Evolutionary conservation across 2,113 vertebrate genomes (phyloP), one percentile per base, ranked within the genome.

Genomic region (Pavo muticus): DNA sequence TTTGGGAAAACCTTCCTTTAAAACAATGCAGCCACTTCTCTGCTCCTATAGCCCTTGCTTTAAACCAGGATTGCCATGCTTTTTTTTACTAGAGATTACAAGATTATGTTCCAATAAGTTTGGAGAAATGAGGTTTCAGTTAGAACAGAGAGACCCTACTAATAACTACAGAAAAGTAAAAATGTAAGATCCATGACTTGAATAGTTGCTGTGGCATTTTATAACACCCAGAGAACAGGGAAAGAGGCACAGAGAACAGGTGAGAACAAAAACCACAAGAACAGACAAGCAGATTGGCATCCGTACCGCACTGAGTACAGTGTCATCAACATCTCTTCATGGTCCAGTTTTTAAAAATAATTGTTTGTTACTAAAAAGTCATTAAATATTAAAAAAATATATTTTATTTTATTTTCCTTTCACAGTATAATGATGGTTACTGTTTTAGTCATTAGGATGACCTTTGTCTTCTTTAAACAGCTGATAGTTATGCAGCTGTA

Each of bases 61-160:
- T 87, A 87, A 78, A 75, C 73, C 48, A 9, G 39, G 30, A n/a
- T 78, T 64, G n/a, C 2, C 15, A 35, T 40, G 37, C 23, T 52
- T 74, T 29, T 17, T 52, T 13, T 54, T 54, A 74, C 61, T 27
- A 61, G 84, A 60, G 45, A 72, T 89, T 81, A 50, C 63, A 83
- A 79, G 59, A 80, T 80, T 73, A 90, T 20, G 6, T 80, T 83
- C 32, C 75, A 80, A 37, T 63, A 88, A 70, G 5, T 77, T 93
- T 85, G 64, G 89, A 86, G 71, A 93, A 83, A 71, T 56, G 4
- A 86, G 20, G 18, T 61, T 94, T 95, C 67, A 14, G 27, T 85
- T 91, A 60, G 61, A 92, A 69, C 16, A 64, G 25, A 81, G 35
- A 59, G 8, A 47, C n/a, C 57, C 12, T 42, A 73, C 72, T 76